These are phyloP conservation scores for Montifringilla adamsi DNA, from an alignment of 2,113 vertebrate species.

Conservation along the genomic window DNA sequence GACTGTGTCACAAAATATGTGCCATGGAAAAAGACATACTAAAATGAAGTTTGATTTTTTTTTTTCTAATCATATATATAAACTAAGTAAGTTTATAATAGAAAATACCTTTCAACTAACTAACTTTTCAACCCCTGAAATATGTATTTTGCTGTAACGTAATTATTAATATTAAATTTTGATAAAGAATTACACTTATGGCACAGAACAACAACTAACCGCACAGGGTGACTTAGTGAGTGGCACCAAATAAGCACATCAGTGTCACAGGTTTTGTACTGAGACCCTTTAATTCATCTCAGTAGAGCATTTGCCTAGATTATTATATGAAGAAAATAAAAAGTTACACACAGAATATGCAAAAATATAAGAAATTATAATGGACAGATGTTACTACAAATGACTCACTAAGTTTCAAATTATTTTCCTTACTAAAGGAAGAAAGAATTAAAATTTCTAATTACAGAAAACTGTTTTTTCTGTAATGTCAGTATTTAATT, in stretches of 20 bases:
- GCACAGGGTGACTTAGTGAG: background rate
- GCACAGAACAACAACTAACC: background rate
- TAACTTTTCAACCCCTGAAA: background rate
- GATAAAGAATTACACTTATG: background rate
- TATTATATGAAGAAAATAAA: background rate
- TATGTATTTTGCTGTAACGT: background rate
- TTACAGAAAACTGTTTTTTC: background rate
- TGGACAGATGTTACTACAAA: background rate
- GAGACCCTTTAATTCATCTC: background rate
- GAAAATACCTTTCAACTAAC: background rate
- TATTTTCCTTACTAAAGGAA: background rate
- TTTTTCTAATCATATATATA: background rate
- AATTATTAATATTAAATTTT: background rate
- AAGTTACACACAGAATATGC: background rate
- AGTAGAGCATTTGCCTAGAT: background rate
- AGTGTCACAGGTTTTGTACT: background rate
- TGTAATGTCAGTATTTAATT: background rate
- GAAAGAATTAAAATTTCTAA: background rate
- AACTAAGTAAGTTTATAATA: background rate
- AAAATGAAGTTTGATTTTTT: background rate
- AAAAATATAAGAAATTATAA: background rate
- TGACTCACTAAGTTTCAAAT: background rate
- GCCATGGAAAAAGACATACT: background rate
- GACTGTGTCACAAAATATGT: background rate
- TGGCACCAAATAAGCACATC: background rate